Conservation (phyloP, 2,797 vertebrate genomes). For the Sorex maritimensis region DNA sequence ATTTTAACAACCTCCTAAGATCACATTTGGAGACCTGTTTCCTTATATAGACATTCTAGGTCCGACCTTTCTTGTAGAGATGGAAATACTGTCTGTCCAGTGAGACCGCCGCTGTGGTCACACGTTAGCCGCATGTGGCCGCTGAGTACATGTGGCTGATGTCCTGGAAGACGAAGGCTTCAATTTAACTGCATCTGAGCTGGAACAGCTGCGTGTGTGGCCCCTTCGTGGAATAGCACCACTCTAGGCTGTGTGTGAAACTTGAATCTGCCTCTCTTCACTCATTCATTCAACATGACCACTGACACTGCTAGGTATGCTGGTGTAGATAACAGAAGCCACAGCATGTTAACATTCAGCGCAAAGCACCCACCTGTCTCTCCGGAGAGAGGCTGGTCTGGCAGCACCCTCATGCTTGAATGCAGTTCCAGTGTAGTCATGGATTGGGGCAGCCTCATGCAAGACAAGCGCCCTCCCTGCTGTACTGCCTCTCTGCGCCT, state of each 20-base stretch:
- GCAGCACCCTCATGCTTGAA: background rate
- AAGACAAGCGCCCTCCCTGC: too few relatives aligned
- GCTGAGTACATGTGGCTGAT: background rate
- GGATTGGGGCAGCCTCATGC: too few relatives aligned
- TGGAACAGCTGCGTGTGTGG: background rate
- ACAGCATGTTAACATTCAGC: background rate
- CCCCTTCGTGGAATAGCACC: background rate
- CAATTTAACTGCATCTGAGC: background rate
- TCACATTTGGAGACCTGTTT: background rate
- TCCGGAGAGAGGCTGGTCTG: background rate
- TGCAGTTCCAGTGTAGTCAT: background rate
- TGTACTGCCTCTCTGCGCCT: too few relatives aligned
- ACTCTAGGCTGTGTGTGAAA: background rate
- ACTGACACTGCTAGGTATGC: background rate
- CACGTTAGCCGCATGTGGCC: background rate
- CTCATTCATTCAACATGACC: background rate
- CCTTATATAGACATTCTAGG: background rate
- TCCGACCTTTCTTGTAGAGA: background rate
- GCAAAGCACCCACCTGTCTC: background rate
- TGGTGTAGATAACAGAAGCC: background rate
- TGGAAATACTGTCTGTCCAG: background rate
- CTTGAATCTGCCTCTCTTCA: background rate
- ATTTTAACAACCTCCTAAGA: conserved; percentile 27
- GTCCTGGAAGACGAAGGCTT: background rate
- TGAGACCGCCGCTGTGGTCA: background rate